A percentile compares a stretch with the other conserved stretches of the same genome.
These are phyloP conservation scores for Atta cephalotes DNA, from an alignment of 1,140 invertebrate genomes.

Conservation along the genomic window DNA sequence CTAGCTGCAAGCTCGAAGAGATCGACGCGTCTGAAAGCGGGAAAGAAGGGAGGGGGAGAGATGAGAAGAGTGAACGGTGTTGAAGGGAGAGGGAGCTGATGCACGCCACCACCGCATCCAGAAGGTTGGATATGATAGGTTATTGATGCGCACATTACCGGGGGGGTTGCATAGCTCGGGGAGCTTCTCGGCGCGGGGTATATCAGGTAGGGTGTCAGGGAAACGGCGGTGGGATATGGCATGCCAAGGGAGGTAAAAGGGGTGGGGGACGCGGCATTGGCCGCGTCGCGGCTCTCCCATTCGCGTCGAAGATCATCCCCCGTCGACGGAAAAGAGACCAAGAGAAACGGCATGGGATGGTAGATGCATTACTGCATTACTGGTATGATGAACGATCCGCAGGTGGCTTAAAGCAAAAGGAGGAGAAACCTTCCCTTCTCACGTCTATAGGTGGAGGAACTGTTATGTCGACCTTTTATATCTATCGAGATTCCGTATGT, in stretches of 20 bases:
- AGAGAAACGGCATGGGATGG: conserved; percentile 58
- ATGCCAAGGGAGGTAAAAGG: conserved; percentile 26
- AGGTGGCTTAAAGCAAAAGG: conserved; percentile 73
- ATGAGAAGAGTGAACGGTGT: conserved; percentile 26
- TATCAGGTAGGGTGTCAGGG: conserved; percentile 61
- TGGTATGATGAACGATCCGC: conserved; percentile 80
- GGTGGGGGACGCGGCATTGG: conserved; percentile 31
- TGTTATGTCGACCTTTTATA: conserved; percentile 69
- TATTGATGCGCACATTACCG: conserved; percentile 84
- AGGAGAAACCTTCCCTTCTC: conserved; percentile 18
- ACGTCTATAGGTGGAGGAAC: conserved; percentile 44
- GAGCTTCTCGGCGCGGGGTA: conserved; percentile 68
- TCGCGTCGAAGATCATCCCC: conserved; percentile 72
- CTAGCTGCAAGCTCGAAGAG: conserved; percentile 59
- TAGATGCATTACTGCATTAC: conserved; percentile 81
- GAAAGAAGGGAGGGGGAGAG: background rate
- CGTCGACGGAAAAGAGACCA: conserved; percentile 62
- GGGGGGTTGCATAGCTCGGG: conserved; percentile 69
- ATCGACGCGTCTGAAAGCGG: conserved; percentile 60
- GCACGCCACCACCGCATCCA: conserved; percentile 64
- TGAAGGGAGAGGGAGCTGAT: conserved; percentile 15
- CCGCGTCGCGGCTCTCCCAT: conserved; percentile 41
- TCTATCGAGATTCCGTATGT: conserved; percentile 56
- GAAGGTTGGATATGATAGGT: conserved; percentile 81
- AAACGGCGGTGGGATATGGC: conserved; percentile 60